Percentiles rank a stretch among this genome's conserved stretches.
Evolutionary conservation across 2,113 vertebrate species (phyloP).

Genomic region (Tamias sibiricus): DNA sequence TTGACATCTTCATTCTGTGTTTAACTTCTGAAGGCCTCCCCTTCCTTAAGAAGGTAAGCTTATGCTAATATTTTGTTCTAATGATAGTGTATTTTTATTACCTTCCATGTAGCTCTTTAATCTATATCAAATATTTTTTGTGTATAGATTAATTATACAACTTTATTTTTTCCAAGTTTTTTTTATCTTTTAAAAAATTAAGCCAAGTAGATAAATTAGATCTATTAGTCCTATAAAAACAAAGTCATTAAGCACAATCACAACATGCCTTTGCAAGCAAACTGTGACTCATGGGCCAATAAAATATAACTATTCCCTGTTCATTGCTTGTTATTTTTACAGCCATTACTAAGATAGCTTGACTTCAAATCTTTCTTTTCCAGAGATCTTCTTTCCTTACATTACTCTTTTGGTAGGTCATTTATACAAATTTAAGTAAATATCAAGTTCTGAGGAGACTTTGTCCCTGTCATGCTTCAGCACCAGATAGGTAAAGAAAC

Average conservation of each 20-base stretch:
- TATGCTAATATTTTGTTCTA: background rate
- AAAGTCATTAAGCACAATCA: slow-evolving; percentile 30
- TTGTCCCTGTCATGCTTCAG: background rate
- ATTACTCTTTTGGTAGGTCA: background rate
- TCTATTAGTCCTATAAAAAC: background rate
- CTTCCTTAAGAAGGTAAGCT: background rate
- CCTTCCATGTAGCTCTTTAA: background rate
- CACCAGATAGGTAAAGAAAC: background rate
- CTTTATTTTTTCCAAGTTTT: background rate
- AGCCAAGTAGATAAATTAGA: slow-evolving; percentile 20
- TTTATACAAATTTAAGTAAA: background rate
- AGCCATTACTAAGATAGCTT: background rate
- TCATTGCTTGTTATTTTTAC: background rate
- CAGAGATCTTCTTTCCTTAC: background rate
- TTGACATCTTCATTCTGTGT: background rate
- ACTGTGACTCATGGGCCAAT: background rate
- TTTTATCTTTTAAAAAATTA: slow-evolving; percentile 18
- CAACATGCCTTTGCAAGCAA: background rate
- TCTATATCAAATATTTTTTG: slow-evolving; percentile 20
- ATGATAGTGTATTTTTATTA: background rate
- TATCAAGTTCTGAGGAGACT: background rate
- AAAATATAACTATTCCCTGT: background rate
- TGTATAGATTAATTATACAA: background rate
- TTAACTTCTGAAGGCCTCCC: background rate
- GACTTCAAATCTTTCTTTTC: slow-evolving; percentile 9